A percentile compares a stretch with the other conserved stretches of the same genome.
Conservation (phyloP, 2,113 vertebrate species). For the Dunckerocampus dactyliophorus region DNA sequence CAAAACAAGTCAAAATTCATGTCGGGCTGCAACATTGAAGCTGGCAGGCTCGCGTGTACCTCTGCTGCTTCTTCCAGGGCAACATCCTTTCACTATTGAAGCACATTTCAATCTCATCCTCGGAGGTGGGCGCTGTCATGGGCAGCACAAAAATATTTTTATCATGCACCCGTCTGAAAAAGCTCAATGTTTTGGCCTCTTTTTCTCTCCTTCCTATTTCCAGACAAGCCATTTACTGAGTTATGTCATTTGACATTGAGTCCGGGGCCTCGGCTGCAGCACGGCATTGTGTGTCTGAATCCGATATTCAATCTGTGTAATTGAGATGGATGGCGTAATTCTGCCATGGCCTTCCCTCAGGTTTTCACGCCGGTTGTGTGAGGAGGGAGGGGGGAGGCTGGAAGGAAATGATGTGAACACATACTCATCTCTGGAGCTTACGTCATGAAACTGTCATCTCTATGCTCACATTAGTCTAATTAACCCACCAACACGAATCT, state of each 20-base stretch:
- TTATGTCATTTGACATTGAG: slow-evolving; percentile 54
- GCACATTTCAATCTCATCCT: slow-evolving; percentile 3
- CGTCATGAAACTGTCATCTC: background rate
- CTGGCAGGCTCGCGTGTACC: background rate
- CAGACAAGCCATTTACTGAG: slow-evolving; percentile 46
- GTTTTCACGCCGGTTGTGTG: slow-evolving; percentile 12
- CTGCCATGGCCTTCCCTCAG: slow-evolving; percentile 43
- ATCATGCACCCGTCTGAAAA: slow-evolving; percentile 19
- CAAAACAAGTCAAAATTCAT: background rate
- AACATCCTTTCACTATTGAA: slow-evolving; percentile 4
- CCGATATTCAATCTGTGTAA: slow-evolving; percentile 57
- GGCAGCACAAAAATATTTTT: slow-evolving; percentile 24
- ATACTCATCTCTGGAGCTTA: slow-evolving; percentile 12
- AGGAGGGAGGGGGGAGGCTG: background rate
- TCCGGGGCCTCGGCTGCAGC: slow-evolving; percentile 34
- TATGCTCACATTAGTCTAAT: slow-evolving; percentile 29
- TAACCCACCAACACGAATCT: slow-evolving; percentile 17
- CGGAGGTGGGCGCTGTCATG: background rate
- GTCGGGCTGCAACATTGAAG: background rate
- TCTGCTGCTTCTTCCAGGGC: background rate
- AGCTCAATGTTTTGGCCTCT: slow-evolving; percentile 39
- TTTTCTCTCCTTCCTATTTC: slow-evolving; percentile 31
- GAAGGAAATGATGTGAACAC: slow-evolving; percentile 35
- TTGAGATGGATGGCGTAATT: slow-evolving; percentile 65
- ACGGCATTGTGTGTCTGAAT: slow-evolving; percentile 38